Percentiles rank a stretch among this genome's conserved stretches.
These are phyloP conservation scores for Scomber scombrus DNA, from an alignment of 2,113 vertebrate genomes.

Conservation along the genomic window DNA sequence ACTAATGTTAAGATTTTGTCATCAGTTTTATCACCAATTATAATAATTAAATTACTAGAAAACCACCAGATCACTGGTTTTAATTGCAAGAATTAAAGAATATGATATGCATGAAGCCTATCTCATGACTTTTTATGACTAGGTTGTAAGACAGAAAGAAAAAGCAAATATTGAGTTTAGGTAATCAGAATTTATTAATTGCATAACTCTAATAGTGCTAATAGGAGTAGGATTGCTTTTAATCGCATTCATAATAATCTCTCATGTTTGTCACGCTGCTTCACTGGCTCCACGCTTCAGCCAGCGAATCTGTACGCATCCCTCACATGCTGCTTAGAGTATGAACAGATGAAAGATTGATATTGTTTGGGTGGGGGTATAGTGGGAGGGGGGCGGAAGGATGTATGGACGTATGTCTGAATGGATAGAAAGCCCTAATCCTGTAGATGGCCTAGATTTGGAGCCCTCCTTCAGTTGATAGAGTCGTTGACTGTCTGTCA, in stretches of 20 bases:
- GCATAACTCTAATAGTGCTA: background rate
- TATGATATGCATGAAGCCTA: background rate
- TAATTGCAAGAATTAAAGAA: background rate
- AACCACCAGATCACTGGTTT: background rate
- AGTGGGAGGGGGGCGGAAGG: slow-evolving; percentile 14
- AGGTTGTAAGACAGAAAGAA: background rate
- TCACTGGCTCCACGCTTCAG: slow-evolving; percentile 21
- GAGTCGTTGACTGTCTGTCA: slow-evolving; percentile 60
- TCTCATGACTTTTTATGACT: background rate
- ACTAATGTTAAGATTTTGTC: slow-evolving; percentile 2
- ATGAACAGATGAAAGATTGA: slow-evolving; percentile 70
- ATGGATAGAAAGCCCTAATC: slow-evolving; percentile 72
- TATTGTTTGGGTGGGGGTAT: slow-evolving; percentile 52
- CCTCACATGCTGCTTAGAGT: slow-evolving; percentile 17
- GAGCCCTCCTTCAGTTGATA: slow-evolving; percentile 57
- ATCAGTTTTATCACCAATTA: background rate
- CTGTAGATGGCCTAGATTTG: slow-evolving; percentile 76
- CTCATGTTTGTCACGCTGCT: background rate
- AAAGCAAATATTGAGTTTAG: background rate
- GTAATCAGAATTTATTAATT: slow-evolving; percentile 24
- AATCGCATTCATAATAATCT: slow-evolving; percentile 18
- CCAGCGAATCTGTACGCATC: slow-evolving; percentile 1
- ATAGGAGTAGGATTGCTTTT: background rate
- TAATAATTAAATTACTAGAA: background rate
- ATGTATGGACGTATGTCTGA: slow-evolving; percentile 56